Evolutionary conservation across 1,140 invertebrate species (phyloP).

Genomic region (Lordiphosa stackelbergi): DNA sequence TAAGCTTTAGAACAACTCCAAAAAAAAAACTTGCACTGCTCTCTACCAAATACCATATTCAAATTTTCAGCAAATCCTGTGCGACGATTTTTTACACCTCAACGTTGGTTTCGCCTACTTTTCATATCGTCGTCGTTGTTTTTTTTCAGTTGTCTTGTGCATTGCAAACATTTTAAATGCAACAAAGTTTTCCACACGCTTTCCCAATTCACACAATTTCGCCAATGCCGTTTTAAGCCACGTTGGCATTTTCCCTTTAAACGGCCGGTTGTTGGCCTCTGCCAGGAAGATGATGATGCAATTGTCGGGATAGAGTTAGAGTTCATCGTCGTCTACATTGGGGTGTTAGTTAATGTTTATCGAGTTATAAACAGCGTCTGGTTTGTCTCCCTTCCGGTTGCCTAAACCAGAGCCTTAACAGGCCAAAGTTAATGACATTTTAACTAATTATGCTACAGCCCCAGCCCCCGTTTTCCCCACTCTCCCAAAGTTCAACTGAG

Average conservation of each 20-base stretch:
- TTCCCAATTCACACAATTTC: neutral
- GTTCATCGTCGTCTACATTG: slow-evolving; percentile 17
- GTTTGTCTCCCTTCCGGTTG: slow-evolving; percentile 33
- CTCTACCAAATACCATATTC: slow-evolving; percentile 26
- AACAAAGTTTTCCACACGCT: slow-evolving; percentile 28
- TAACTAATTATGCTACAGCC: slow-evolving; percentile 60
- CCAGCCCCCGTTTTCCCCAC: slow-evolving; percentile 18
- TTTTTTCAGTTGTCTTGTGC: slow-evolving; percentile 6
- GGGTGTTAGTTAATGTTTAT: slow-evolving; percentile 36
- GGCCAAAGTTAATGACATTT: slow-evolving; percentile 55
- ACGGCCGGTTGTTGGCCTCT: slow-evolving; percentile 16
- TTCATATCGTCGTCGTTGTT: slow-evolving; percentile 19
- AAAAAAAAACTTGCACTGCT: slow-evolving; percentile 25
- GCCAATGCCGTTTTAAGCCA: slow-evolving; percentile 14
- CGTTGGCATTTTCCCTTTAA: slow-evolving; percentile 28
- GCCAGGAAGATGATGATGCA: slow-evolving; percentile 41
- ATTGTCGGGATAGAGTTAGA: slow-evolving; percentile 38
- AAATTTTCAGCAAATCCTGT: slow-evolving; percentile 34
- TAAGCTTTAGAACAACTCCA: slow-evolving; percentile 2
- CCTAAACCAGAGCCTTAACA: slow-evolving; percentile 45
- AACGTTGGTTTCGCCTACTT: slow-evolving; percentile 33
- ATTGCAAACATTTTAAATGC: slow-evolving; percentile 3
- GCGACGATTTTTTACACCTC: slow-evolving; percentile 8
- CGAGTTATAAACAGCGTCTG: slow-evolving; percentile 22
- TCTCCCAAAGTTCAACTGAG: slow-evolving; percentile 5